Base-by-base conservation (phyloP, 2,888 invertebrate genomes). In the Esperia sulphurella region DNA sequence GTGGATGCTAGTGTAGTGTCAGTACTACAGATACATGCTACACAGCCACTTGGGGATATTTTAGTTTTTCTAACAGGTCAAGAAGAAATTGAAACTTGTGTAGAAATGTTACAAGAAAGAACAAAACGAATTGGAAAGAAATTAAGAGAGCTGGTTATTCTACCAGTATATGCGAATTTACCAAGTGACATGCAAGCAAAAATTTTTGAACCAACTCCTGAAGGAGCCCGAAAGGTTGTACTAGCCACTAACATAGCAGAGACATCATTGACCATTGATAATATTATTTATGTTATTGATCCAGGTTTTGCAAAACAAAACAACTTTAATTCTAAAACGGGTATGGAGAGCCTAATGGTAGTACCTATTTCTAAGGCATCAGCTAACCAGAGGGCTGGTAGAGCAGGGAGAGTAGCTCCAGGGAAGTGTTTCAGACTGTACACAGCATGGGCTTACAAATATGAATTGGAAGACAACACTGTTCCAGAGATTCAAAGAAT, bases 251-350 rank as follows among this genome's bases (percentile, higher is more conserved):
- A 99, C 73, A 99, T 99, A 68, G 99, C 99, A 0, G 99, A 99
- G 90, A 99, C 99, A 0, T 99, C 99, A 1, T 89, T 99, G 31
- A 99, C 99, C 0, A 99, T 99, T 61, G 99, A 99, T 76, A 99
- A 99, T 66, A 99, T 99, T 56, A 95, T 97, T 53, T 99, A 98
- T 84, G 99, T 99, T 0, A 98, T 99, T 59, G 99, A 99, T 89
- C 98, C 99, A n/a, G 99, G 99, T 0, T 99, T 98, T 88, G 97
- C 97, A 42, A 99, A 99, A 79, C 98, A 99, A 84, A 99, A 99
- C 75, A 98, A 98, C 83, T 99, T 98, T 72, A 96, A 99, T 87
- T 98, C 99, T 0, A 92, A 97, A 60, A 98, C 98, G 0, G 99
- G 99, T 21, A 99, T 99, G 97, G 99, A 99, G 76, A 98, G 98